Percentiles rank a stretch among this genome's conserved stretches.
phyloP scores from a whole-genome alignment of 2,113 vertebrate genomes.

The Triplophysa tibetana region DNA sequence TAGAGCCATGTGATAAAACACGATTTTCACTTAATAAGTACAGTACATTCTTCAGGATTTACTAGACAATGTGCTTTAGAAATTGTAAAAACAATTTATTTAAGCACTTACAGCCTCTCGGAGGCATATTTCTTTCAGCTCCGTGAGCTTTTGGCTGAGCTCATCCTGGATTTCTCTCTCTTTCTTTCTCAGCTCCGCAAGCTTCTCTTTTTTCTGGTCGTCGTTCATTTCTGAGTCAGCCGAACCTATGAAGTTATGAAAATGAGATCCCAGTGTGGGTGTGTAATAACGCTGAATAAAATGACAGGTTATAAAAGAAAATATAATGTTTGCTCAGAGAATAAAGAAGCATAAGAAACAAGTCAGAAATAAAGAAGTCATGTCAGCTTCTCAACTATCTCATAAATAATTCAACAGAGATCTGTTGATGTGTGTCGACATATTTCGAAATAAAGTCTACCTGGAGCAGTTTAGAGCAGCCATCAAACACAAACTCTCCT shows the following conservation, averaged over 20 bases:
- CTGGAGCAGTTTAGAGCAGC: not conserved
- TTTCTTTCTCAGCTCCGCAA: constrained; percentile 87
- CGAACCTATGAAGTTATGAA: constrained; percentile 76
- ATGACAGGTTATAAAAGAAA: not conserved
- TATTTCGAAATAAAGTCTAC: not conserved
- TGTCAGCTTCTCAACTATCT: no score
- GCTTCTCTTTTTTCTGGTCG: constrained; percentile 93
- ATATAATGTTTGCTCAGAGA: not conserved
- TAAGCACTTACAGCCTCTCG: constrained; percentile 85
- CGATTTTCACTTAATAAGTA: no score
- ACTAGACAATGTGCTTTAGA: not conserved
- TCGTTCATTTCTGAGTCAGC: constrained; percentile 92
- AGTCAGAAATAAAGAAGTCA: not conserved
- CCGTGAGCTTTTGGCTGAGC: constrained; percentile 87
- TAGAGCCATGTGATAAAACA: no score
- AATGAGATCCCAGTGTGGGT: not conserved
- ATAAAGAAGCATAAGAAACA: not conserved
- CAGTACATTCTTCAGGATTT: not conserved
- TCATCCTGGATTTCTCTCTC: constrained; percentile 89
- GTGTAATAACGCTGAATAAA: not conserved
- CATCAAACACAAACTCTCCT: not conserved
- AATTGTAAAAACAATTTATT: not conserved
- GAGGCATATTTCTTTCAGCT: constrained; percentile 92
- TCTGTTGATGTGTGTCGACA: not conserved
- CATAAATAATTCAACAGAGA: not conserved